A percentile compares a stretch with the other conserved stretches of the same genome.
These are phyloP conservation scores for Calidris pugnax DNA, from an alignment of 2,113 vertebrate genomes.

Conservation along the genomic window DNA sequence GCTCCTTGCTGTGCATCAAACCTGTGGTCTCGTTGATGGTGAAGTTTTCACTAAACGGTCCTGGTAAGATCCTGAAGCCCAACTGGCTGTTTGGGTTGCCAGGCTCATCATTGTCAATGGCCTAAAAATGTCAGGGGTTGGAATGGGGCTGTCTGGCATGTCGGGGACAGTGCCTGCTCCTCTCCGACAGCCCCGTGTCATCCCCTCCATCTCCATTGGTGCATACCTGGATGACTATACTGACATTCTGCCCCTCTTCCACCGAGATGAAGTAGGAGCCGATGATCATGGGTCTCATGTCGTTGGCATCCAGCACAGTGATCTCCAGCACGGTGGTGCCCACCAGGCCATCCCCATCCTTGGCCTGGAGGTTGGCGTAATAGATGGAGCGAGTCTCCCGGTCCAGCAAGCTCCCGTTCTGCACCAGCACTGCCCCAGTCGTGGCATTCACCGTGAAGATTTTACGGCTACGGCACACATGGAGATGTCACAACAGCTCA, in stretches of 20 bases:
- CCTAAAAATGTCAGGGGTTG: slow-evolving; percentile 70
- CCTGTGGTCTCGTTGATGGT: slow-evolving; percentile 74
- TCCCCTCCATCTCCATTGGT: background rate
- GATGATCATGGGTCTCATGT: slow-evolving; percentile 72
- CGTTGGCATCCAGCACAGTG: slow-evolving; percentile 83
- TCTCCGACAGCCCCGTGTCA: background rate
- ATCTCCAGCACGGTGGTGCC: slow-evolving; percentile 81
- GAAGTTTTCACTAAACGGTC: slow-evolving; percentile 82
- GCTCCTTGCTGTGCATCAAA: slow-evolving; percentile 67
- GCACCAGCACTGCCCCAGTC: slow-evolving; percentile 77
- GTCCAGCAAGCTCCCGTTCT: slow-evolving; percentile 73
- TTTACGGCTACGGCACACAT: slow-evolving; percentile 56
- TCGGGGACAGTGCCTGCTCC: background rate
- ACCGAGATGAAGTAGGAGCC: slow-evolving; percentile 80
- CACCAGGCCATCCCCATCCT: slow-evolving; percentile 67
- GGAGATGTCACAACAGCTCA: background rate
- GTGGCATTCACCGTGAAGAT: slow-evolving; percentile 75
- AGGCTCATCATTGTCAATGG: slow-evolving; percentile 82
- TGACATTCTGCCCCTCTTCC: slow-evolving; percentile 68
- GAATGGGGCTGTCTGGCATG: rapidly evolving
- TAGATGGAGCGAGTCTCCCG: slow-evolving; percentile 80
- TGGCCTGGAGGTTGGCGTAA: slow-evolving; percentile 85
- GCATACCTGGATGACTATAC: slow-evolving; percentile 77
- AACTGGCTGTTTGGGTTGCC: slow-evolving; percentile 79
- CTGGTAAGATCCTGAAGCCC: slow-evolving; percentile 71